These are phyloP conservation scores for Lypha dubia DNA, from an alignment of 2,888 invertebrate species.

Conservation along the genomic window DNA sequence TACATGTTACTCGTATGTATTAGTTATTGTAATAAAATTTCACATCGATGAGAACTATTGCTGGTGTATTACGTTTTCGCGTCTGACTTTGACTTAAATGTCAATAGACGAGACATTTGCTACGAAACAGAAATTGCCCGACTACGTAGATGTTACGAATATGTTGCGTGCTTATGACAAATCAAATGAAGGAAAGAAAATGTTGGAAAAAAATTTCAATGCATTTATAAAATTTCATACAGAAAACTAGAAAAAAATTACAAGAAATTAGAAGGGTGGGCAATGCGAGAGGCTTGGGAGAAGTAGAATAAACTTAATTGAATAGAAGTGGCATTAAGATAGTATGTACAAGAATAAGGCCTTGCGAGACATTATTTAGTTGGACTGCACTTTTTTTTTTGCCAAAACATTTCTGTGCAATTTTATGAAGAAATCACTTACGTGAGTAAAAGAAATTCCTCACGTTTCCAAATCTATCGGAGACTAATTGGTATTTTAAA, in stretches of 20 bases:
- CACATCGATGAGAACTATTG: too few species aligned
- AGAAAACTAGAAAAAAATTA: neutral
- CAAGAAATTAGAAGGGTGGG: neutral
- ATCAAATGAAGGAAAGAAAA: slow-evolving; percentile 36
- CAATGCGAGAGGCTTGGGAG: neutral
- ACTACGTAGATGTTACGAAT: slow-evolving; percentile 21
- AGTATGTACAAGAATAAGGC: too few species aligned
- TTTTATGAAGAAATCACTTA: neutral
- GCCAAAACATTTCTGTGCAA: too few species aligned
- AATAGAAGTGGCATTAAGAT: neutral
- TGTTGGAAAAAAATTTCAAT: neutral
- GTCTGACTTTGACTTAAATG: too few species aligned
- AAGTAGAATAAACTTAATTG: too few species aligned
- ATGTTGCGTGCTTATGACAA: slow-evolving; percentile 10
- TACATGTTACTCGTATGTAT: too few species aligned
- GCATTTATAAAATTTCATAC: too few species aligned
- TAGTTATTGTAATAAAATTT: too few species aligned
- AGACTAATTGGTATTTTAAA: slow-evolving; percentile 9
- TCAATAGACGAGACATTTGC: slow-evolving; percentile 30
- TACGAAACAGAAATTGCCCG: slow-evolving; percentile 40
- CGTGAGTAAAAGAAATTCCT: neutral
- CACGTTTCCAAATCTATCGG: neutral
- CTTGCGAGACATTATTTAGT: too few species aligned
- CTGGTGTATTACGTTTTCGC: too few species aligned
- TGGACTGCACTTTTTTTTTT: too few species aligned